A percentile compares a stretch with the other conserved stretches of the same genome.
These are phyloP conservation scores for Musca domestica DNA, from an alignment of 1,140 invertebrate species.

Conservation along the genomic window DNA sequence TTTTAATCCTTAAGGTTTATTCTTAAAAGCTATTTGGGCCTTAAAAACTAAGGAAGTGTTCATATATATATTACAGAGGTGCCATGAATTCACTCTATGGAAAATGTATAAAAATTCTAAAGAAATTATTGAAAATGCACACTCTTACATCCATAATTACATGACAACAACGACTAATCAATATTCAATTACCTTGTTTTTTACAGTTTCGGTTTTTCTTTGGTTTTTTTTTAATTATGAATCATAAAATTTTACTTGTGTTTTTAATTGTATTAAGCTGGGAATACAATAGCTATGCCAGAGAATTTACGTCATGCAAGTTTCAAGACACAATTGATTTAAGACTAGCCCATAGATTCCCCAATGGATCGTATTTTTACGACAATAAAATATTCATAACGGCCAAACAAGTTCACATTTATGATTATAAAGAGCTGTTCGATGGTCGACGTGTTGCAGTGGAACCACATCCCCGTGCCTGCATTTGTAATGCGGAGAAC, in stretches of 20 bases:
- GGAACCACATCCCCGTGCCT: constrained; percentile 35
- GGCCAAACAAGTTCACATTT: constrained; percentile 28
- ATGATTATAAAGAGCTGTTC: constrained; percentile 30
- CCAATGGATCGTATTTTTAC: constrained; percentile 39
- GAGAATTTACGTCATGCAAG: background rate
- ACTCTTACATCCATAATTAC: no score
- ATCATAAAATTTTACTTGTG: background rate
- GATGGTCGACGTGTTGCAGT: constrained; percentile 21
- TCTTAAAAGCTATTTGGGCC: no score
- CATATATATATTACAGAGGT: no score
- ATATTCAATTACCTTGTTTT: background rate
- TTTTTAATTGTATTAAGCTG: no score
- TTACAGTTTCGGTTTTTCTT: background rate
- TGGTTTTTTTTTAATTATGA: background rate
- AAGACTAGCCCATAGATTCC: constrained; percentile 17
- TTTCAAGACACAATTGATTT: constrained; percentile 40
- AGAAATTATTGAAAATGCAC: no score
- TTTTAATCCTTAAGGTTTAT: no score
- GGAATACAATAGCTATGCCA: no score
- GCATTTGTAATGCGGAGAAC: constrained; percentile 31
- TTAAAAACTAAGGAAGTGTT: no score
- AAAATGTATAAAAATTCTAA: no score
- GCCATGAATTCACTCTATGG: no score
- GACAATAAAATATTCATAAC: constrained; percentile 33
- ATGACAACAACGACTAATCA: no score